A percentile compares a stretch with the other conserved stretches of the same genome.
These are phyloP conservation scores for Philotrypesis tridentata DNA, from an alignment of 1,140 invertebrate genomes.

Conservation along the genomic window DNA sequence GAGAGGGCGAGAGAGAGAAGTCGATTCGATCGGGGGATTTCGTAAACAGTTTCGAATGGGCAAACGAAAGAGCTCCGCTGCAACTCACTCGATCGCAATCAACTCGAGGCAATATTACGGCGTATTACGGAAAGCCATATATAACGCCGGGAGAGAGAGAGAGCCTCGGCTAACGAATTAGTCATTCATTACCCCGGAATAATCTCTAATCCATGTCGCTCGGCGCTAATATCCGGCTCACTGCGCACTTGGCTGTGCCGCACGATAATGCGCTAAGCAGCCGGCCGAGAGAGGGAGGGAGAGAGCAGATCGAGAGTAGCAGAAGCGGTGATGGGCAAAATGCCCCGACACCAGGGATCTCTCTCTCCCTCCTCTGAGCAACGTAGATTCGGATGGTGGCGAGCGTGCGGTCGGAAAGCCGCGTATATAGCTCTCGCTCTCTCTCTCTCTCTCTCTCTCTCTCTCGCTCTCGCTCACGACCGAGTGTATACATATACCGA, in stretches of 20 bases:
- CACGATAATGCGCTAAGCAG: conserved; percentile 50
- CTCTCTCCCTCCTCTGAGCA: neutral
- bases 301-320: neutral
- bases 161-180: neutral
- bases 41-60: too few species aligned
- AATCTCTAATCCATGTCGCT: conserved; percentile 60
- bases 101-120: neutral
- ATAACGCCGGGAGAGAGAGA: too few species aligned
- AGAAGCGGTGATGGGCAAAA: conserved; percentile 26
- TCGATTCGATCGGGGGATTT: too few species aligned
- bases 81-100: too few species aligned
- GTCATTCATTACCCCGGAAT: conserved; percentile 36
- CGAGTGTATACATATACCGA: neutral
- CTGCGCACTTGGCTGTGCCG: conserved; percentile 52
- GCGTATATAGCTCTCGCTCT: conserved; percentile 63
- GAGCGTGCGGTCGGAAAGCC: conserved; percentile 59
- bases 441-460: conserved; percentile 57
- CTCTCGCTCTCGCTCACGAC: too few species aligned
- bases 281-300: neutral
- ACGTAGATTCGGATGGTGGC: conserved; percentile 50
- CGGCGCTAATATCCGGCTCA: conserved; percentile 63
- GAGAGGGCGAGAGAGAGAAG: too few species aligned
- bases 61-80: too few species aligned
- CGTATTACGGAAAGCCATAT: neutral
- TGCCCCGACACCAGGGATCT: conserved; percentile 48